Conservation (phyloP, 2,888 invertebrate species). For the Mellilla xanthometata region DNA sequence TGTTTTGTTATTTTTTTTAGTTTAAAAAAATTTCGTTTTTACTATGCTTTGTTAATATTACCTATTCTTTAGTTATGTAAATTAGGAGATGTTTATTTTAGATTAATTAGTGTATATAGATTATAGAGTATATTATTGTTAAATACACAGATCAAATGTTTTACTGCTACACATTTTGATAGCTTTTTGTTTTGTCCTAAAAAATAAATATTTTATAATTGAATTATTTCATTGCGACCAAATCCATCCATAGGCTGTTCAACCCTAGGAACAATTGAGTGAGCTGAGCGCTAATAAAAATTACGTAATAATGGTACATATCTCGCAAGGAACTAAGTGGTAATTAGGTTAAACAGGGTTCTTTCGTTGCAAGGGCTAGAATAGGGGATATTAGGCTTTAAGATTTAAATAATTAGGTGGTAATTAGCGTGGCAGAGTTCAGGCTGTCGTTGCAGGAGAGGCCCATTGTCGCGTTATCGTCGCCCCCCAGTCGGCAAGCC, state of each 20-base stretch:
- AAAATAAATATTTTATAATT: too few species aligned
- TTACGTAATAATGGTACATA: constrained; percentile 53
- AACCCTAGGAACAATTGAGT: constrained; percentile 30
- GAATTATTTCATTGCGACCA: too few species aligned
- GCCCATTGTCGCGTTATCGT: constrained; percentile 75
- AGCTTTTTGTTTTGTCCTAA: too few species aligned
- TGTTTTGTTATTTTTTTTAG: too few species aligned
- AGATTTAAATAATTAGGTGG: constrained; percentile 47
- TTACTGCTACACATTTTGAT: too few species aligned
- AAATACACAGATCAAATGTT: too few species aligned
- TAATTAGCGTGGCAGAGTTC: constrained; percentile 59
- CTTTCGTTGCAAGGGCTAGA: constrained; percentile 20
- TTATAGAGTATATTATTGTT: too few species aligned
- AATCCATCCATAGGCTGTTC: constrained; percentile 22
- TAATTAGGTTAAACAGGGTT: constrained; percentile 62
- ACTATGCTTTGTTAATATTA: too few species aligned
- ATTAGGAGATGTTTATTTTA: too few species aligned
- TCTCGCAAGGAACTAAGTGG: constrained; percentile 51
- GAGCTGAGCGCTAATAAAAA: constrained; percentile 37
- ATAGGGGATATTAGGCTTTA: constrained; percentile 47
- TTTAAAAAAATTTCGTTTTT: too few species aligned
- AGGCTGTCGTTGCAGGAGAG: constrained; percentile 65
- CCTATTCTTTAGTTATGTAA: too few species aligned
- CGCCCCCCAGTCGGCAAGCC: constrained; percentile 57
- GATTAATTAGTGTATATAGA: too few species aligned